These are phyloP conservation scores for Yponomeuta evonymella DNA, from an alignment of 2,888 invertebrate genomes.

Conservation along the genomic window DNA sequence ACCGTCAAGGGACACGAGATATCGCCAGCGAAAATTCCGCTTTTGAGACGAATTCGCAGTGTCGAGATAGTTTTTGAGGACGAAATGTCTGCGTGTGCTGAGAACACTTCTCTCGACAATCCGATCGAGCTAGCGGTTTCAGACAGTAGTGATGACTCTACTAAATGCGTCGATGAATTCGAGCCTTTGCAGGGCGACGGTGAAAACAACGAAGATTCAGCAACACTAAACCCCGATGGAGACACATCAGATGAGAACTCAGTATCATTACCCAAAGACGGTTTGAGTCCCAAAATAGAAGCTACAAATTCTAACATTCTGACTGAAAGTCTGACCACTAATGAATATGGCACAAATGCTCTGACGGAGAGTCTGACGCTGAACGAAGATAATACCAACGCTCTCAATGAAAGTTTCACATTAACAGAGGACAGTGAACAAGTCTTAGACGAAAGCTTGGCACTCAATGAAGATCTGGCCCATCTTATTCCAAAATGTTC, in stretches of 20 bases:
- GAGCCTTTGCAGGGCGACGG: constrained; percentile 49
- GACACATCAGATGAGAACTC: constrained; percentile 62
- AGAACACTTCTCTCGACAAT: constrained; percentile 52
- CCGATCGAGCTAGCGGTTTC: constrained; percentile 54
- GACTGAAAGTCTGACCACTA: constrained; percentile 36
- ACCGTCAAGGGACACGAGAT: constrained; percentile 62
- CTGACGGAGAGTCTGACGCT: not conserved
- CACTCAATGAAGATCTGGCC: not conserved
- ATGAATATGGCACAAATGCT: not conserved
- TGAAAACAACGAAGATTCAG: constrained; percentile 46
- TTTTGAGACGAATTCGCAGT: constrained; percentile 66
- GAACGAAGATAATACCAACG: not conserved
- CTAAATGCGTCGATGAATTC: constrained; percentile 62
- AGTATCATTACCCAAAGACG: constrained; percentile 38
- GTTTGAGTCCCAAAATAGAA: constrained; percentile 5
- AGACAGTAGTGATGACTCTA: constrained; percentile 64
- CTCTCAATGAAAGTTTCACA: not conserved
- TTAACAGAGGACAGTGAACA: not conserved
- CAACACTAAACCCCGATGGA: constrained; percentile 59
- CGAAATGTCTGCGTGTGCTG: constrained; percentile 63
- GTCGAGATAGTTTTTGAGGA: constrained; percentile 70
- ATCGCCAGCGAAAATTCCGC: constrained; percentile 61
- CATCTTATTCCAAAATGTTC: not conserved
- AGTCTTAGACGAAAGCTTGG: not conserved
- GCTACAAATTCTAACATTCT: constrained; percentile 34